Evolutionary conservation across 2,797 vertebrate species (phyloP), one percentile per base, ranked within the genome.

Genomic region (Anisognathus igniventris): DNA sequence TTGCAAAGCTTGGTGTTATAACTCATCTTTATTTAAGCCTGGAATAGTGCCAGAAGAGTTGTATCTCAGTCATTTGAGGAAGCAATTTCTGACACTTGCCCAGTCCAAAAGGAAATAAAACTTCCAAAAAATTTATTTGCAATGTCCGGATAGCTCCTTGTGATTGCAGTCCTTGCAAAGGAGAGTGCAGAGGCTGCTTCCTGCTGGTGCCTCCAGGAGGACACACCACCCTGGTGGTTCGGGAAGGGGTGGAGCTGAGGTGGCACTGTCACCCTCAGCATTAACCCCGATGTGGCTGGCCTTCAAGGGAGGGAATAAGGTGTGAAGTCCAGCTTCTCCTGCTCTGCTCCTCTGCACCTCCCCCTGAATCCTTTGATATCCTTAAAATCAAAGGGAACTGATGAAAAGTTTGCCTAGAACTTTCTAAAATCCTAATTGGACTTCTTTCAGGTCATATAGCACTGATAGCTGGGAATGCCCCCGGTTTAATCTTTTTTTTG

Each of bases 1-100:
- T 86, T 7, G 1, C 93, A 84, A 81, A 71, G 35, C 66, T 65
- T 35, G n/a, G 30, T 50, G 35, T 88, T 91, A 62, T 72, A 94
- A 92, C 35, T 93, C 82, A 83, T 94, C n/a, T 90, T 88, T 93
- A 89, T 88, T 94, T 83, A 83, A 78, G 75, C 31, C 70, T 83
- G 93, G 68, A 44, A 40, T 18, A 47, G 28, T 4, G 65, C 82
- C 91, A 86, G 64, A 60, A 85, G 65, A 65, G 25, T 33, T 57
- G 75, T 13, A 50, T 31, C 65, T 91, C 6, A 2, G 68, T 53
- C 68, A 54, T 50, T 72, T 86, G 68, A 44, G 79, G 58, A 90
- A 61, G 54, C 39, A 51, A 35, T 37, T 44, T 17, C 87, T 86
- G 87, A 93, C 31, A 65, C 28, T 78, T 28, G n/a, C 42, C 60